Evolutionary conservation across 2,888 invertebrate genomes (phyloP).

Genomic region (Phlogophora meticulosa): DNA sequence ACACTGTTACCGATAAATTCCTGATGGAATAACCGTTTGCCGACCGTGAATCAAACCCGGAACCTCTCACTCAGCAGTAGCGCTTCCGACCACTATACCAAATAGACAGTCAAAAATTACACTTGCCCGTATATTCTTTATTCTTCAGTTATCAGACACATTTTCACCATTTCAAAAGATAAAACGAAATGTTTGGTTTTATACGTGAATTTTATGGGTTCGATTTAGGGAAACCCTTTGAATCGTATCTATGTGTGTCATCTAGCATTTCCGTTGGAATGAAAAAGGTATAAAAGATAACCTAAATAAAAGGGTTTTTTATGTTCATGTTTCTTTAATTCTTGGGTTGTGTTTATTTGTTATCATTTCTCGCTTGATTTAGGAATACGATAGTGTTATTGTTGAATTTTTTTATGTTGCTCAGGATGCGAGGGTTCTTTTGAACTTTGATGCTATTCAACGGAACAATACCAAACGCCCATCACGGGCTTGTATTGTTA

Average conservation of each 20-base stretch:
- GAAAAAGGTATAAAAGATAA: constrained; percentile 59
- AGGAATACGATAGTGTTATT: not conserved
- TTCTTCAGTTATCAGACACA: constrained; percentile 24
- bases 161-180: constrained; percentile 44
- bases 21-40: too few species aligned
- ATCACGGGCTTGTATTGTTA: not conserved
- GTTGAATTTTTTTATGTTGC: not conserved
- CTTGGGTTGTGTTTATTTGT: constrained; percentile 50
- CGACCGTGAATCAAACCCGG: too few species aligned
- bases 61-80: too few species aligned
- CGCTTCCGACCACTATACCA: too few species aligned
- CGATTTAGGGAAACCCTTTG: constrained; percentile 58
- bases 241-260: constrained; percentile 64
- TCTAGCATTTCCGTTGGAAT: constrained; percentile 55
- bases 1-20: too few species aligned
- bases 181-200: constrained; percentile 60
- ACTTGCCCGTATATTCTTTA: constrained; percentile 5
- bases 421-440: not conserved
- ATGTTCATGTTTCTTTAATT: constrained; percentile 51
- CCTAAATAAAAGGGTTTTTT: constrained; percentile 49
- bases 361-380: constrained; percentile 34
- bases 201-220: constrained; percentile 60
- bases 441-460: not conserved
- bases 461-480: not conserved
- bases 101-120: too few species aligned